A percentile compares a stretch with the other conserved stretches of the same genome.
Conservation (phyloP, 2,113 vertebrate genomes). For the Oncorhynchus nerka region DNA sequence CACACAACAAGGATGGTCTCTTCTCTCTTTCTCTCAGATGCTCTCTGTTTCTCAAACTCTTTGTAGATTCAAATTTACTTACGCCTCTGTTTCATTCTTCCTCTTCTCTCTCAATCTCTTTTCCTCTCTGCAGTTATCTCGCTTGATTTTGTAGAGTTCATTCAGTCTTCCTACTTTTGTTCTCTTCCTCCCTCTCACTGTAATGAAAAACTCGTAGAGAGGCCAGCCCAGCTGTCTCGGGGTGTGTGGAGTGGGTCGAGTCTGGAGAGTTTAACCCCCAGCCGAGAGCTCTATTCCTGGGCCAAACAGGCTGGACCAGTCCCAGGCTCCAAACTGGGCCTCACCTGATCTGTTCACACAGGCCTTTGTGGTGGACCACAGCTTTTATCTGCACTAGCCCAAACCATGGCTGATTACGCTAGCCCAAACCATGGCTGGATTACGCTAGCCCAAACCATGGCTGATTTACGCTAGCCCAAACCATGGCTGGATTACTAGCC, state of each 20-base stretch:
- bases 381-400: neutral
- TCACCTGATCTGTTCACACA: neutral
- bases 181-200: neutral
- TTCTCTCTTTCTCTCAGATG: constrained; percentile 5
- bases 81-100: neutral
- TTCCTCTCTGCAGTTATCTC: neutral
- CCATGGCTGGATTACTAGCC: too few relatives aligned
- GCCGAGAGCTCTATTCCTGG: constrained; percentile 8
- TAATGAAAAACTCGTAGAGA: constrained; percentile 22
- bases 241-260: constrained; percentile 15
- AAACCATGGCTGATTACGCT: neutral
- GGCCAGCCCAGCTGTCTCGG: neutral
- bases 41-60: constrained; percentile 22
- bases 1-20: constrained; percentile 3
- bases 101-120: neutral
- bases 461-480: too few relatives aligned
- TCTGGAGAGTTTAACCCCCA: constrained; percentile 41
- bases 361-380: neutral
- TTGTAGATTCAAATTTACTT: neutral
- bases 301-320: neutral
- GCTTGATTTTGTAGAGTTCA: too few relatives aligned
- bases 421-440: too few relatives aligned
- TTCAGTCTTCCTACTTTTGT: neutral
- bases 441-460: too few relatives aligned
- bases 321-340: neutral